Conservation (phyloP, 1,140 invertebrate genomes). For the Nylanderia fulva region DNA sequence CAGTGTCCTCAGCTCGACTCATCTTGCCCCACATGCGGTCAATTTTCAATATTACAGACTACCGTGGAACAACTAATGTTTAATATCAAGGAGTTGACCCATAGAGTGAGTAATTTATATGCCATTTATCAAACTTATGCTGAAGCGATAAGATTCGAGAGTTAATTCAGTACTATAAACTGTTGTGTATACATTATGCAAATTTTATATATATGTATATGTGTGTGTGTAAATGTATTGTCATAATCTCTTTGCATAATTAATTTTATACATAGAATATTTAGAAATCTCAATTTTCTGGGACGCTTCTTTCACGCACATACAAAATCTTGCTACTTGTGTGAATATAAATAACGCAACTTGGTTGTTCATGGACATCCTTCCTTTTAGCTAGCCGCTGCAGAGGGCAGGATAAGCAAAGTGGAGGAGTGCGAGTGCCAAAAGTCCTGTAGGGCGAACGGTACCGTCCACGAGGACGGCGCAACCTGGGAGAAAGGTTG, state of each 20-base stretch:
- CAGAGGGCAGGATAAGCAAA: constrained; percentile 91
- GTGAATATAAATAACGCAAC: constrained; percentile 8
- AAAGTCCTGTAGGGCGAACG: constrained; percentile 94
- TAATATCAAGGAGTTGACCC: constrained; percentile 87
- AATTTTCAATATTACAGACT: constrained; percentile 93
- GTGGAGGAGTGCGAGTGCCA: constrained; percentile 96
- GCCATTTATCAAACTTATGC: constrained; percentile 67
- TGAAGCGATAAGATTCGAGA: constrained; percentile 57
- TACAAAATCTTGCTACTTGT: neutral
- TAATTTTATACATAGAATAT: neutral
- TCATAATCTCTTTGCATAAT: neutral
- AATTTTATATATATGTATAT: neutral
- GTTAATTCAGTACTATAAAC: neutral
- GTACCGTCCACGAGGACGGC: constrained; percentile 92
- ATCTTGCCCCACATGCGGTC: constrained; percentile 95
- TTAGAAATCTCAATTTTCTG: neutral
- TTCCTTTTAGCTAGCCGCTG: constrained; percentile 90
- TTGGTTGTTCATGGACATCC: constrained; percentile 75
- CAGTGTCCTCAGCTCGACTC: constrained; percentile 95
- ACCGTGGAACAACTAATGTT: constrained; percentile 88
- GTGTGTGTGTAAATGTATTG: neutral
- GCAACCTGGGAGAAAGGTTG: constrained; percentile 93
- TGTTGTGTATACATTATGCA: neutral
- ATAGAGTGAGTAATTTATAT: constrained; percentile 86
- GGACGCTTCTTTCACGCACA: neutral